Base-by-base conservation (phyloP, 2,888 invertebrate species). In the Tiliacea citrago region DNA sequence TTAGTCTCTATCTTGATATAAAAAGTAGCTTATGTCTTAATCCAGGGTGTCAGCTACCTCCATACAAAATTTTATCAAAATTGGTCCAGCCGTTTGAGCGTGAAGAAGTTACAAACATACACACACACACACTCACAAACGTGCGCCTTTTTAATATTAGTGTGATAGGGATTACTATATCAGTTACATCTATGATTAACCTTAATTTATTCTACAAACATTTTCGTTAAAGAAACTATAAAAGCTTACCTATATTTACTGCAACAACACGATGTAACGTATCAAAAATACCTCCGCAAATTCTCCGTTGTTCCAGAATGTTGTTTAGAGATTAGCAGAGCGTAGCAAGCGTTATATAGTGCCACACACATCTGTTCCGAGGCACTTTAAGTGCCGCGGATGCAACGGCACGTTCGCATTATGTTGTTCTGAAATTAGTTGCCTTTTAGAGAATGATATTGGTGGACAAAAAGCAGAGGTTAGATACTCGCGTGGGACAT, bases 261-360 rank as follows among this genome's bases (percentile, higher is more conserved):
- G 58, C 10, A 73, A 49, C 51, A 45, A 74, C 24, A 42, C 16
- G 35, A n/a, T n/a, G 49, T 4, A 66, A n/a, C 18, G 68, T 65
- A 53, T 51, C 51, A 63, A 75, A 79, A 82, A 83, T 80, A 62
- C 65, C 61, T 57, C 39, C 66, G 76, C 81, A 79, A 82, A 81
- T 87, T 81, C 71, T 63, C 68, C 55, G 39, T 70, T 75, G 71
- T 77, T 63, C 51, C 65, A 72, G 68, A 82, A 76, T 79, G 75
- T 78, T 85, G 82, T 78, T 77, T 72, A 74, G 77, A 84, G 85
- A 88, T 89, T 86, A 87, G 80, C 80, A 66, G 63, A 78, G 77
- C 75, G 75, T 72, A 75, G 81, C 75, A 78, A 83, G 85, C 81
- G 84, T 85, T 79, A 79, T 85, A 83, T 83, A 85, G 81, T 79